Evolutionary conservation across 2,113 vertebrate species (phyloP).

Genomic region (Cyprinodon tularosa): DNA sequence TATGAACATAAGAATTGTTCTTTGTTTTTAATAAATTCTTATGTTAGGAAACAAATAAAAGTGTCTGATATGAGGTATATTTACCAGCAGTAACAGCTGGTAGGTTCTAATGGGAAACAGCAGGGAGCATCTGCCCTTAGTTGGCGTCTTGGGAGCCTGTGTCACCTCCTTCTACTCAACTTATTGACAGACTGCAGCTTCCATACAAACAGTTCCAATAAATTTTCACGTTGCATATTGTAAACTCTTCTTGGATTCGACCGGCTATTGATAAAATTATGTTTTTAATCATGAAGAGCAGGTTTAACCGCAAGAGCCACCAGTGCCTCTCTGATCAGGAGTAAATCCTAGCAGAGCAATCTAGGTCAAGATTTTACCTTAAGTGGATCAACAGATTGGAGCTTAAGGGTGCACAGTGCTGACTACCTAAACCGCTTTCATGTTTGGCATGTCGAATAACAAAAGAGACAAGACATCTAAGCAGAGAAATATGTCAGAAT

Average conservation of each 20-base stretch:
- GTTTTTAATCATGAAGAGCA: conserved; percentile 23
- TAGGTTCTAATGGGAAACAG: conserved; percentile 50
- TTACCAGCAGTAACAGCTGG: conserved; percentile 10
- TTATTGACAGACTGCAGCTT: conserved; percentile 67
- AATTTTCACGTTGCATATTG: conserved; percentile 67
- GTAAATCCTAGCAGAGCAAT: conserved; percentile 65
- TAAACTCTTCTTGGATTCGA: conserved; percentile 63
- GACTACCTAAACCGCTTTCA: conserved; percentile 47
- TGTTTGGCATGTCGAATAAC: conserved; percentile 40
- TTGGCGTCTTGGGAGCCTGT: conserved; percentile 33
- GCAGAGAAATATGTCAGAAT: not conserved
- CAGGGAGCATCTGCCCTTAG: conserved; percentile 61
- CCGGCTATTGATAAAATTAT: too few relatives aligned
- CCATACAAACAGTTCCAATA: conserved; percentile 72
- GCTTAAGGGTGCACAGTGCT: conserved; percentile 46
- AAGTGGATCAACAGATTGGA: conserved; percentile 70
- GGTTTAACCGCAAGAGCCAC: conserved; percentile 19
- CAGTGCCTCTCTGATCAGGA: conserved; percentile 55
- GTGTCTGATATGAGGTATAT: not conserved
- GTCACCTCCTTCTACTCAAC: conserved; percentile 48
- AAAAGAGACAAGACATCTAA: conserved; percentile 4
- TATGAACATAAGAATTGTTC: not conserved
- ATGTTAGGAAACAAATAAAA: not conserved
- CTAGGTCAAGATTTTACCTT: conserved; percentile 72
- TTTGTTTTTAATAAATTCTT: not conserved